These are phyloP conservation scores for Oligia strigilis DNA, from an alignment of 2,888 invertebrate genomes.

Conservation along the genomic window DNA sequence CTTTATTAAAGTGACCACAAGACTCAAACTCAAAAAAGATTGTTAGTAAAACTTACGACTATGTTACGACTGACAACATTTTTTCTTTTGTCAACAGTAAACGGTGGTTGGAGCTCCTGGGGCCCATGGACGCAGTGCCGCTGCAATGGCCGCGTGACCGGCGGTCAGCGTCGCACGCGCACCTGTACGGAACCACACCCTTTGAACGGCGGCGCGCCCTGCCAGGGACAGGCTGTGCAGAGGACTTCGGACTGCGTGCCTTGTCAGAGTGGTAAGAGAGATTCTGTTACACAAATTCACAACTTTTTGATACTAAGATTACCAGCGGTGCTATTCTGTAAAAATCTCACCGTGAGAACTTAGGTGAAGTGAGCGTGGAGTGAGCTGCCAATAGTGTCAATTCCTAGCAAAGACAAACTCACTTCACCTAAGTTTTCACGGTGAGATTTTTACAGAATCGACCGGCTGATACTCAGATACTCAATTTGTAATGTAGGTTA, in stretches of 20 bases:
- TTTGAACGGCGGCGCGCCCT: slow-evolving; percentile 96
- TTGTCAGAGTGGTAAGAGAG: slow-evolving; percentile 90
- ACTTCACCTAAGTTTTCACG: no score
- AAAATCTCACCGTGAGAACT: no score
- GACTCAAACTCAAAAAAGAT: no score
- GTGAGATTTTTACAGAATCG: no score
- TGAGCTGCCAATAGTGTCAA: no score
- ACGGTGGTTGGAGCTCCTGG: slow-evolving; percentile 99
- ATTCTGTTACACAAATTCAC: background rate
- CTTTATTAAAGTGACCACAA: no score
- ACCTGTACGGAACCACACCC: slow-evolving; percentile 97
- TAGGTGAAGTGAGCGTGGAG: no score
- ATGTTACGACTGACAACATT: background rate
- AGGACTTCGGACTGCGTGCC: slow-evolving; percentile 95
- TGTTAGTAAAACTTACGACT: no score
- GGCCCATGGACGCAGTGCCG: slow-evolving; percentile 96
- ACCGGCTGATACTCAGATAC: background rate
- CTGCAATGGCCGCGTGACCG: slow-evolving; percentile 94
- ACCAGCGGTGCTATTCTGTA: background rate
- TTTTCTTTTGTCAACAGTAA: slow-evolving; percentile 91
- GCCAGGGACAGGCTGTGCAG: slow-evolving; percentile 95
- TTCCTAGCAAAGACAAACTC: no score
- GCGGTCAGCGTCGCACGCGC: slow-evolving; percentile 95
- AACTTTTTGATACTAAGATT: background rate
- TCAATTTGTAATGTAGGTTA: background rate